Evolutionary conservation across 2,888 invertebrate genomes (phyloP).

Genomic region (Bellardia bayeri): DNA sequence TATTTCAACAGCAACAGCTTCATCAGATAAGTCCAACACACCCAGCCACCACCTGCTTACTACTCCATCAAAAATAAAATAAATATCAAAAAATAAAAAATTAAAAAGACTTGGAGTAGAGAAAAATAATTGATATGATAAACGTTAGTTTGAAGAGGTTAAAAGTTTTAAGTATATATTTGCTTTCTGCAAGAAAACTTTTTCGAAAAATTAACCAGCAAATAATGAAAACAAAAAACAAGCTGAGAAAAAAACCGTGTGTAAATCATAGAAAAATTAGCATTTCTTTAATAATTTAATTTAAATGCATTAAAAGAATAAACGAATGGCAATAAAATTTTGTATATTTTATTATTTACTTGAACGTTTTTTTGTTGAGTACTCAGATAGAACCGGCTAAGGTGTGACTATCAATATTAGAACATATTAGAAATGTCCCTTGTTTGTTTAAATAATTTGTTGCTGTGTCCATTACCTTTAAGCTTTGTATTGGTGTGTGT

Average conservation of each 20-base stretch:
- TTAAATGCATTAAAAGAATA: constrained; percentile 56
- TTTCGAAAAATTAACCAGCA: constrained; percentile 51
- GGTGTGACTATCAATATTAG: too few species aligned
- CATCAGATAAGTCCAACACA: neutral
- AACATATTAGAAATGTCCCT: neutral
- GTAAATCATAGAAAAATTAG: neutral
- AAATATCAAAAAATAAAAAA: neutral
- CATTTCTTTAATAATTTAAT: constrained; percentile 37
- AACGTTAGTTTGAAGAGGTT: constrained; percentile 69
- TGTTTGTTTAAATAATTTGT: neutral
- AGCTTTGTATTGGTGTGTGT: constrained; percentile 34
- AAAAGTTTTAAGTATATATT: constrained; percentile 66
- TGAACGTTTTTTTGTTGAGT: neutral
- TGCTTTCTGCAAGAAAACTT: constrained; percentile 58
- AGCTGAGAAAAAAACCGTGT: neutral
- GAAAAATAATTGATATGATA: constrained; percentile 69
- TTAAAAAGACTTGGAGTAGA: constrained; percentile 6
- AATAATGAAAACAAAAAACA: constrained; percentile 5
- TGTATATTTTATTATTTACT: neutral
- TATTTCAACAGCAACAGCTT: constrained; percentile 6
- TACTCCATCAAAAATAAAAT: neutral
- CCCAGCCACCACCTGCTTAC: neutral
- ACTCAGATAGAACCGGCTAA: neutral
- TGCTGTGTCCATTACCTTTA: neutral
- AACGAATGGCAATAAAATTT: neutral